These are phyloP conservation scores for Tiphia femorata DNA, from an alignment of 2,888 invertebrate species.

Conservation along the genomic window DNA sequence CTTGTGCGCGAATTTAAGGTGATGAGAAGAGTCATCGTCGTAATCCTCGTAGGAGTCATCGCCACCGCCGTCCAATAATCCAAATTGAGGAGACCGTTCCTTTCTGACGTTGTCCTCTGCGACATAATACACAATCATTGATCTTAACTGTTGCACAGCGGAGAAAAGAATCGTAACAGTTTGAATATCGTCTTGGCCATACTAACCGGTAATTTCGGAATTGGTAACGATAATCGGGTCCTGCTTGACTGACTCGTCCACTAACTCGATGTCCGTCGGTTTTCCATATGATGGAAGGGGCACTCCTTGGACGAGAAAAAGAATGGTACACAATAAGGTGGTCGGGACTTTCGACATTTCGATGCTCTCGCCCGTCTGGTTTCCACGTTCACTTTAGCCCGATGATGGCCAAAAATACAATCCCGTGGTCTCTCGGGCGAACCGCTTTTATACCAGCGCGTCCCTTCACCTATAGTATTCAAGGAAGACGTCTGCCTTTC, in stretches of 20 bases:
- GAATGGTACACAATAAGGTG: no score
- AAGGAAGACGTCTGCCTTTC: slow-evolving; percentile 13
- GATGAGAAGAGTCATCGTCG: slow-evolving; percentile 1
- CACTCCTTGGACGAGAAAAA: no score
- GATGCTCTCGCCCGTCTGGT: no score
- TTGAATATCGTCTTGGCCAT: no score
- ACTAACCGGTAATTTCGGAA: no score
- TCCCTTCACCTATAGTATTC: slow-evolving; percentile 33
- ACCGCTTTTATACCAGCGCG: slow-evolving; percentile 38
- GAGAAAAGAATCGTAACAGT: no score
- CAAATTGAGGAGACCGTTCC: slow-evolving; percentile 43
- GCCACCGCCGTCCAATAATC: slow-evolving; percentile 32
- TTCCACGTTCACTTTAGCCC: slow-evolving; percentile 11
- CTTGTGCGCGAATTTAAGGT: slow-evolving; percentile 22
- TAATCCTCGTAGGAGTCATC: slow-evolving; percentile 35
- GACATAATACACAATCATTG: background rate
- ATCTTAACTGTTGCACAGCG: no score
- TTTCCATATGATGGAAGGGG: no score
- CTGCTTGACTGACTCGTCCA: background rate
- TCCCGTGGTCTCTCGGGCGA: slow-evolving; percentile 4
- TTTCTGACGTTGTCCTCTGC: slow-evolving; percentile 23
- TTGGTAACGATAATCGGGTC: background rate
- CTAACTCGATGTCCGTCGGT: background rate
- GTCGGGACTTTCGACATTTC: no score
- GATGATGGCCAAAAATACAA: slow-evolving; percentile 5